These are phyloP conservation scores for Micromesistius poutassou DNA, from an alignment of 2,797 vertebrate species.

Conservation along the genomic window DNA sequence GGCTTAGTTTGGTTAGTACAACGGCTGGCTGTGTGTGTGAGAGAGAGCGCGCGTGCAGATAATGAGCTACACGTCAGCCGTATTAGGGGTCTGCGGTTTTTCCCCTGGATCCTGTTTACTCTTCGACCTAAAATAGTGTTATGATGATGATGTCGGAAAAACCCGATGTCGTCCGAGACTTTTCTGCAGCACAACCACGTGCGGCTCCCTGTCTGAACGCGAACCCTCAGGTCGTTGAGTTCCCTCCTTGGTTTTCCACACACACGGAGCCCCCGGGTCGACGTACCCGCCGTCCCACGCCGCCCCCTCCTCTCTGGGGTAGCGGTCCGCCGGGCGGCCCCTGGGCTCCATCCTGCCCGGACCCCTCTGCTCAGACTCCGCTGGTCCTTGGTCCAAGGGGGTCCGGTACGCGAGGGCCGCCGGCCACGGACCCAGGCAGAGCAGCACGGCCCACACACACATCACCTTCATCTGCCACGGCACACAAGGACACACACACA, in stretches of 20 bases:
- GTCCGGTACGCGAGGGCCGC: conserved; percentile 40
- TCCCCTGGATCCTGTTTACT: neutral
- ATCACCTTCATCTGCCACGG: conserved; percentile 35
- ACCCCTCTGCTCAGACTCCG: conserved; percentile 27
- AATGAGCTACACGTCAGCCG: too few species aligned
- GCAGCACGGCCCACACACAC: conserved; percentile 24
- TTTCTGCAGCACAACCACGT: neutral
- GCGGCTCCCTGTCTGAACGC: neutral
- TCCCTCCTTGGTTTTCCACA: too few species aligned
- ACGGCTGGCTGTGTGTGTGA: too few species aligned
- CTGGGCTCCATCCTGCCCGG: conserved; percentile 28
- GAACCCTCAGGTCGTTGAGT: neutral
- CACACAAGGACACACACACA: too few species aligned
- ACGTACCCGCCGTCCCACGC: conserved; percentile 42
- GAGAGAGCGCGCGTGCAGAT: too few species aligned
- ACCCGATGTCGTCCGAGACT: neutral
- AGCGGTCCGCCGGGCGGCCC: conserved; percentile 41
- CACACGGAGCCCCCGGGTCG: too few species aligned
- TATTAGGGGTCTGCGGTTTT: neutral
- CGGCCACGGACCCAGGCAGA: conserved; percentile 44
- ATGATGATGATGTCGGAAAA: neutral
- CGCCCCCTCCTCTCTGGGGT: conserved; percentile 7
- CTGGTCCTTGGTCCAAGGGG: conserved; percentile 26
- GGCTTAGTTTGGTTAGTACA: too few species aligned
- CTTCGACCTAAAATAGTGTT: neutral